A percentile compares a stretch with the other conserved stretches of the same genome.
These are phyloP conservation scores for Epizoanthus stellaris DNA, from an alignment of 92 coral and sea anemone genomes.

Conservation along the genomic window DNA sequence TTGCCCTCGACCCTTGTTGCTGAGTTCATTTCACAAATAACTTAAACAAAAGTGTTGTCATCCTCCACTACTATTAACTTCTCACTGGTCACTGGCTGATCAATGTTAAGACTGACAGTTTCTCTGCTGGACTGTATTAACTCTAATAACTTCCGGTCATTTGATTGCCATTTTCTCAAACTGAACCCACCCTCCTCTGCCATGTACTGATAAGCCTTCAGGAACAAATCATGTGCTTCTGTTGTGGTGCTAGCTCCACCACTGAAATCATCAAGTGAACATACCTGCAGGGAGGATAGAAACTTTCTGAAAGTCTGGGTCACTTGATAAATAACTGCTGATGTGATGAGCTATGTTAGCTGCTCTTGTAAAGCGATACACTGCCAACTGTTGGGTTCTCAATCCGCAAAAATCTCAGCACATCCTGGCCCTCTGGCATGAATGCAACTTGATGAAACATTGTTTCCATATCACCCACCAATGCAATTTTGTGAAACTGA, in stretches of 20 bases:
- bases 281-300: slow-evolving; percentile 48
- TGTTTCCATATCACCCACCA: not conserved
- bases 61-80: no score
- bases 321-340: slow-evolving; percentile 1
- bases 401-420: slow-evolving; percentile 35
- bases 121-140: not conserved
- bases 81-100: slow-evolving; percentile 35
- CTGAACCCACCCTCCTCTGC: slow-evolving; percentile 11
- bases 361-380: not conserved
- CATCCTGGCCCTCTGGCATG: slow-evolving; percentile 19
- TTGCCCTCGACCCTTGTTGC: no score
- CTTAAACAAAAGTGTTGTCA: no score
- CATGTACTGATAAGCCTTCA: slow-evolving; percentile 30
- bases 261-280: slow-evolving; percentile 35
- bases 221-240: slow-evolving; percentile 31
- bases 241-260: not conserved
- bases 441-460: not conserved
- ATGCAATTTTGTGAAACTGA: not conserved
- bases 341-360: slow-evolving; percentile 24
- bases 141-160: slow-evolving; percentile 29
- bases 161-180: not conserved
- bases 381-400: not conserved
- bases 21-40: no score
- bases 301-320: slow-evolving; percentile 37
- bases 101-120: not conserved